phyloP scores from a whole-genome alignment of 2,888 invertebrate species.

The Anaspis maculata region DNA sequence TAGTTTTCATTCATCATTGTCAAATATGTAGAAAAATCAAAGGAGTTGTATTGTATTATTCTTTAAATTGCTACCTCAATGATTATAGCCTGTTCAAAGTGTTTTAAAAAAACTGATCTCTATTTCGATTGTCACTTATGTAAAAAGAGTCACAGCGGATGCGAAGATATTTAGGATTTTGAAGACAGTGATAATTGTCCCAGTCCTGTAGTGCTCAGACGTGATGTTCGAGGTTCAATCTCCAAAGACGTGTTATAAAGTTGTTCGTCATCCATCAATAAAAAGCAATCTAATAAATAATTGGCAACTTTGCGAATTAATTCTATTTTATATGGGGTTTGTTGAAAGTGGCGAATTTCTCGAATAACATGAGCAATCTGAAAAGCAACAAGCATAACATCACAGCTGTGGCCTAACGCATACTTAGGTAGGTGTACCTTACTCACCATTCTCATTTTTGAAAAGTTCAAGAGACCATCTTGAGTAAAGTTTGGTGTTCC shows the following conservation, averaged over 20 bases:
- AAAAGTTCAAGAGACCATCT: constrained; percentile 82
- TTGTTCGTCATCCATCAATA: constrained; percentile 71
- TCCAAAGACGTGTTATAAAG: constrained; percentile 74
- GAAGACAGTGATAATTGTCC: constrained; percentile 17
- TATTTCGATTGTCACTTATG: no score
- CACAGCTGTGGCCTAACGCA: constrained; percentile 2
- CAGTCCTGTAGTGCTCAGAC: constrained; percentile 44
- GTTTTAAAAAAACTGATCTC: no score
- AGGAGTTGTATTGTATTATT: no score
- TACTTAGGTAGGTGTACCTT: no score
- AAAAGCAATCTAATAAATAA: constrained; percentile 70
- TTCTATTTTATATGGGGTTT: constrained; percentile 86
- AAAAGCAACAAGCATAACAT: no score
- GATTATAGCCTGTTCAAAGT: no score
- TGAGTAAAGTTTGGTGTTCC: constrained; percentile 86
- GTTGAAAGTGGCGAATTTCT: constrained; percentile 85
- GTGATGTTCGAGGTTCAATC: constrained; percentile 71
- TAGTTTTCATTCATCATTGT: no score
- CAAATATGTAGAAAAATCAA: no score
- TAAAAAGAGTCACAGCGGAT: no score
- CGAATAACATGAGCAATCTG: constrained; percentile 89
- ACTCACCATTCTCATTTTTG: constrained; percentile 88
- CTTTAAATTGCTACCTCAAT: no score
- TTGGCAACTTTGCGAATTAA: constrained; percentile 70
- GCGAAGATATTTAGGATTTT: constrained; percentile 13